Conservation (phyloP, 2,113 vertebrate species). For the Oncorhynchus keta region DNA sequence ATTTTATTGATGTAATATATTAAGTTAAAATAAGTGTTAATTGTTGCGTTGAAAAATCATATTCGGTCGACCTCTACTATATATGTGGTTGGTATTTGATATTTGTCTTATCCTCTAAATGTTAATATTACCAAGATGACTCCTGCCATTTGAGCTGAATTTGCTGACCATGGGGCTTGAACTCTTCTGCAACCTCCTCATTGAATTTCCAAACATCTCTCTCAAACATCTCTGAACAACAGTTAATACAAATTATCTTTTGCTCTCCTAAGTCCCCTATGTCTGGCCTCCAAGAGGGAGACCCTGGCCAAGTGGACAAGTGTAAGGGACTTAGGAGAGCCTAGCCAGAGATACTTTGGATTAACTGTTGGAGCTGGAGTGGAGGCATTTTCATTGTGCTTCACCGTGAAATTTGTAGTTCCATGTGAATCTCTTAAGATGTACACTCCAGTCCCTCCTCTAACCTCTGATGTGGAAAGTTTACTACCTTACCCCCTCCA, state of each 20-base stretch:
- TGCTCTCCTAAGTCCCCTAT: not conserved
- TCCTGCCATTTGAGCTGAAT: not conserved
- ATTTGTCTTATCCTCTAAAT: conserved; percentile 20
- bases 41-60: no score
- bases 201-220: not conserved
- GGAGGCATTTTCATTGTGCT: conserved; percentile 51
- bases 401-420: conserved; percentile 35
- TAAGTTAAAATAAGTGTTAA: no score
- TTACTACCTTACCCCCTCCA: not conserved
- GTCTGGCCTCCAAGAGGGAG: no score
- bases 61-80: no score
- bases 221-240: no score
- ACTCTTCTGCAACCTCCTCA: conserved; percentile 23
- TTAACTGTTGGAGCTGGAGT: conserved; percentile 48
- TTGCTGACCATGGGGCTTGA: conserved; percentile 11
- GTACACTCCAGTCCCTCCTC: not conserved
- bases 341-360: conserved; percentile 58
- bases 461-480: not conserved
- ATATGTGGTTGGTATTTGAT: conserved; percentile 14
- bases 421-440: conserved; percentile 19
- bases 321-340: conserved; percentile 46
- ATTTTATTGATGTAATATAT: no score
- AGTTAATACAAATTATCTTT: no score
- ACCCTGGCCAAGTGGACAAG: conserved; percentile 42
- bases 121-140: conserved; percentile 3